Evolutionary conservation across 2,888 invertebrate genomes (phyloP), one percentile per base, ranked within the genome.

Genomic region (Nemoura dubitans): DNA sequence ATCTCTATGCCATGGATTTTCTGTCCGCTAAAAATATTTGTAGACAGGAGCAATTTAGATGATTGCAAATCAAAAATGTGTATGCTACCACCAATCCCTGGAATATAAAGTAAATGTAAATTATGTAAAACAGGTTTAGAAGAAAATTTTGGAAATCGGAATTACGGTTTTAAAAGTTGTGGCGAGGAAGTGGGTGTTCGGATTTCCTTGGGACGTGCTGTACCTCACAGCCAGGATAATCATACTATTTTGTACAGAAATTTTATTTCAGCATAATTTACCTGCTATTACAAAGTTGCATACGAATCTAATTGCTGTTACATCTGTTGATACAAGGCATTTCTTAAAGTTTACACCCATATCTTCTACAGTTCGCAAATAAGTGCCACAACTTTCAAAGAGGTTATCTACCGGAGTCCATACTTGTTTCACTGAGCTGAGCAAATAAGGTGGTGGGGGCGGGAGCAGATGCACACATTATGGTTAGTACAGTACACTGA

Each of bases 1-100:
- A 91, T 89, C 29, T 92, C 90, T 88, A 95, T 92, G 76, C 94
- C 94, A 90, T 94, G 93, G 88, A 95, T 93, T 91, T 94, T 94
- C 89, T 94, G 93, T 0, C 93, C 93, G 10, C 92, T 89, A 89
- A 92, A 91, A 82, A 92, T 89, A 88, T 90, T 88, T 76, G 90
- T 87, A 87, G 89, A 89, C 81, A 89, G 86, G 27, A 90, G 84
- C 76, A 90, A 87, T 29, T 88, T 86, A 10, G 88, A 88, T n/a
- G 88, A 88, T n/a, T 86, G 77, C 43, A 88, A 87, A 77, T 90
- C 88, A 88, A 91, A 93, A 81, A 93, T 86, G 88, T 91, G 89
- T 0, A 92, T 80, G 86, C 89, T 91, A 88, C 93, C 93, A 16
- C 94, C 94, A 88, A 93, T 92, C n/a, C 94, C 94, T 94, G 89